Evolutionary conservation across 2,797 vertebrate genomes (phyloP).

Genomic region (Cuculus canorus): DNA sequence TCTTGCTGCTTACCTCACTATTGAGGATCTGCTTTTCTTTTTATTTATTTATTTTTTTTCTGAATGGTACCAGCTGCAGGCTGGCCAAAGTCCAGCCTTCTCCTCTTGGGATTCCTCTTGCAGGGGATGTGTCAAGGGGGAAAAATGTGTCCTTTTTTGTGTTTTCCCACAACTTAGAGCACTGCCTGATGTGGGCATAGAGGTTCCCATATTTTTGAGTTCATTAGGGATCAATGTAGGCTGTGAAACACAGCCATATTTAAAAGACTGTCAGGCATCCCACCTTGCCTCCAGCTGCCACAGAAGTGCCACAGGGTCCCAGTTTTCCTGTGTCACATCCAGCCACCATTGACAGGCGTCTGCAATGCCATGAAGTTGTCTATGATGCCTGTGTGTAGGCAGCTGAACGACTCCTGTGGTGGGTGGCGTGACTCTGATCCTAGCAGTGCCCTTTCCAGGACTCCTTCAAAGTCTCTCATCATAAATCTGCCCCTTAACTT

Average conservation of each 20-base stretch:
- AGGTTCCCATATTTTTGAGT: background rate
- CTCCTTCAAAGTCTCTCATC: background rate
- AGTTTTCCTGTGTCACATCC: background rate
- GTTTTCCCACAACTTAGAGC: background rate
- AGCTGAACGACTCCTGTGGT: background rate
- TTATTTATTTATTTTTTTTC: fast-evolving
- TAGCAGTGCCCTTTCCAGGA: background rate
- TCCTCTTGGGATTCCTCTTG: background rate
- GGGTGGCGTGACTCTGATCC: background rate
- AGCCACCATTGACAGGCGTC: background rate
- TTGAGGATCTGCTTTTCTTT: background rate
- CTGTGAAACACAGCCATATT: background rate
- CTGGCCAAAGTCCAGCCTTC: background rate
- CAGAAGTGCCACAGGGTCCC: background rate
- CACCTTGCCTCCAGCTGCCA: background rate
- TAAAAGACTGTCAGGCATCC: background rate
- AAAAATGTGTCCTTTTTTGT: background rate
- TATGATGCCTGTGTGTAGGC: background rate
- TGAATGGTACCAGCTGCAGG: background rate
- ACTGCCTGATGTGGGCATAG: too few species aligned
- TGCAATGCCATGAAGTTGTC: background rate
- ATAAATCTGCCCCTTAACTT: background rate
- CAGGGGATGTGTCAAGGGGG: background rate
- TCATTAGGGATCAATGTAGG: background rate
- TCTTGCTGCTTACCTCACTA: background rate